Conservation (phyloP, 2,113 vertebrate species). For the rat (Rattus norvegicus) region DNA sequence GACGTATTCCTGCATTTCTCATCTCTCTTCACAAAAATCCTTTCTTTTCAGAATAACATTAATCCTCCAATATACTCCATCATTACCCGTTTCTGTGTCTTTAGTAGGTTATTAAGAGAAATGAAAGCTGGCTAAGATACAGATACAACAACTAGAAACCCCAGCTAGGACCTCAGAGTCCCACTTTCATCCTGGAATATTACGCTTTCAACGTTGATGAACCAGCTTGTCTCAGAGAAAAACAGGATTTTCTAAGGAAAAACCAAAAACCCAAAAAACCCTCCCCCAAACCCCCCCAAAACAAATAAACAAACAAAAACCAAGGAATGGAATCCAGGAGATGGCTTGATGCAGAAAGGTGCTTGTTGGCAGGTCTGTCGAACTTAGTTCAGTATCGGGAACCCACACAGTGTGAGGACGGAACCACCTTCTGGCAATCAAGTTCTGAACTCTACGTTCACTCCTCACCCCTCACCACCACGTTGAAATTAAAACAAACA, state of each 20-base stretch:
- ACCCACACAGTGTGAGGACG: background rate
- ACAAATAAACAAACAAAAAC: too few species aligned
- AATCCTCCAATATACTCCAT: background rate
- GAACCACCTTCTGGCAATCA: background rate
- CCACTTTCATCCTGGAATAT: background rate
- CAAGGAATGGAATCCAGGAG: background rate
- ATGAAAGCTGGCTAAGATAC: background rate
- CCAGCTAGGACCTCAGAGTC: background rate
- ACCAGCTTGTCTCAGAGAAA: background rate
- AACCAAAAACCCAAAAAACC: too few species aligned
- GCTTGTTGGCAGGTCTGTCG: background rate
- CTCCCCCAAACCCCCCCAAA: too few species aligned
- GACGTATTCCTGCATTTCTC: background rate
- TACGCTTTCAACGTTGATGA: background rate
- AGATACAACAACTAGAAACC: background rate
- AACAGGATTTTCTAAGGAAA: background rate
- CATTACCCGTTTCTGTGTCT: background rate
- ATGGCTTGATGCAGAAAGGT: background rate
- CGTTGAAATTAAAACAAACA: background rate
- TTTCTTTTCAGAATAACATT: constrained; percentile 16
- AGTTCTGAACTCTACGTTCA: background rate
- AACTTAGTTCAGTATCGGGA: background rate
- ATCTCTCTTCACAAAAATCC: background rate
- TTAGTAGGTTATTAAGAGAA: constrained; percentile 8
- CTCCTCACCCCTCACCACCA: too few species aligned